Evolutionary conservation across 2,113 vertebrate genomes (phyloP).

Genomic region (Xenopus borealis): DNA sequence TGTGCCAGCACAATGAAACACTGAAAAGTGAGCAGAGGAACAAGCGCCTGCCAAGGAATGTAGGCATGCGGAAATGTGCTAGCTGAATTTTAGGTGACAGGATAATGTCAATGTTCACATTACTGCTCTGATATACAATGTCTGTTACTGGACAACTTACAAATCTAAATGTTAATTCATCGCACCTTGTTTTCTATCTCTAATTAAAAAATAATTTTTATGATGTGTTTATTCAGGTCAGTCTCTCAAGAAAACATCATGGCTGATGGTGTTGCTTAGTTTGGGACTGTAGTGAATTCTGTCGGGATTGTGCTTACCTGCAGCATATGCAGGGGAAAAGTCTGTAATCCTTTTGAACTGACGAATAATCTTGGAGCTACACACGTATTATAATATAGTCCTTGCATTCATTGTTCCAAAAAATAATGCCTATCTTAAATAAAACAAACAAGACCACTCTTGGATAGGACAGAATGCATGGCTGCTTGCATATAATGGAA

Average conservation of each 20-base stretch:
- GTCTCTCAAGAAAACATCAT: neutral
- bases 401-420: too few species aligned
- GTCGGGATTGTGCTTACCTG: too few species aligned
- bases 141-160: neutral
- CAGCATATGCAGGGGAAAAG: too few species aligned
- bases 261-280: neutral
- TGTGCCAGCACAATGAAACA: conserved; percentile 2
- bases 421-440: too few species aligned
- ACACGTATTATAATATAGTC: too few species aligned
- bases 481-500: too few species aligned
- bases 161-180: neutral
- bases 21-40: conserved; percentile 44
- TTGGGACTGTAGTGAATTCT: too few species aligned
- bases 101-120: conserved; percentile 50
- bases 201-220: neutral
- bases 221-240: neutral
- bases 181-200: too few species aligned
- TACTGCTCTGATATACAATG: conserved; percentile 35
- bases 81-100: conserved; percentile 46
- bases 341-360: too few species aligned
- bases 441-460: too few species aligned
- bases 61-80: conserved; percentile 39
- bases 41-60: conserved; percentile 10
- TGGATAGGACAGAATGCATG: too few species aligned
- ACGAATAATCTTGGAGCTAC: too few species aligned